Percentiles rank a stretch among this genome's conserved stretches.
These are phyloP conservation scores for Magallana ariakensis DNA, from an alignment of 1,140 invertebrate genomes.

Conservation along the genomic window DNA sequence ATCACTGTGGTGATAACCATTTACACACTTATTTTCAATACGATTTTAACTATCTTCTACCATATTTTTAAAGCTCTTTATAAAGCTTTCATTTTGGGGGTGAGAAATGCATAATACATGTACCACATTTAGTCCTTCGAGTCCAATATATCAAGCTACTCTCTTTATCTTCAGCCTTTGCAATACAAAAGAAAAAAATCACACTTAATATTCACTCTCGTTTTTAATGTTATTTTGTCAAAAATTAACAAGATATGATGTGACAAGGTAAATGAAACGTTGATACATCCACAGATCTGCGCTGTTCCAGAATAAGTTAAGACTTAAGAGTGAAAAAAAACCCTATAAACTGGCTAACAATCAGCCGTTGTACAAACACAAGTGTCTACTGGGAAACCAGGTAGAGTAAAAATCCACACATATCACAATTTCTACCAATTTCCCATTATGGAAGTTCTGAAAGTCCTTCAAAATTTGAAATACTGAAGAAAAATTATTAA, in stretches of 20 bases:
- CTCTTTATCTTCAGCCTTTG: too few relatives aligned
- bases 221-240: conserved; percentile 20
- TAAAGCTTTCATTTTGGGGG: too few relatives aligned
- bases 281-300: background rate
- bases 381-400: background rate
- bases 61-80: too few relatives aligned
- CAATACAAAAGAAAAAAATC: background rate
- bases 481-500: background rate
- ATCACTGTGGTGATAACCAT: too few relatives aligned
- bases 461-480: background rate
- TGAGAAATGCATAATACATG: too few relatives aligned
- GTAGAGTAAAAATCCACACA: conserved; percentile 19
- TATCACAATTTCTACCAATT: conserved; percentile 34
- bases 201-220: conserved; percentile 2
- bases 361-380: background rate
- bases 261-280: conserved; percentile 7
- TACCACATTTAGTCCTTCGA: too few relatives aligned
- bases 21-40: too few relatives aligned
- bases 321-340: background rate
- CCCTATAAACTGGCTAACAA: background rate
- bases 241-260: conserved; percentile 17
- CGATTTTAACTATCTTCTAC: too few relatives aligned
- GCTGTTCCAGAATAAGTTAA: background rate
- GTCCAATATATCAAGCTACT: too few relatives aligned
- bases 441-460: background rate